These are phyloP conservation scores for Calycopis cecrops DNA, from an alignment of 1,140 invertebrate species.

Conservation along the genomic window DNA sequence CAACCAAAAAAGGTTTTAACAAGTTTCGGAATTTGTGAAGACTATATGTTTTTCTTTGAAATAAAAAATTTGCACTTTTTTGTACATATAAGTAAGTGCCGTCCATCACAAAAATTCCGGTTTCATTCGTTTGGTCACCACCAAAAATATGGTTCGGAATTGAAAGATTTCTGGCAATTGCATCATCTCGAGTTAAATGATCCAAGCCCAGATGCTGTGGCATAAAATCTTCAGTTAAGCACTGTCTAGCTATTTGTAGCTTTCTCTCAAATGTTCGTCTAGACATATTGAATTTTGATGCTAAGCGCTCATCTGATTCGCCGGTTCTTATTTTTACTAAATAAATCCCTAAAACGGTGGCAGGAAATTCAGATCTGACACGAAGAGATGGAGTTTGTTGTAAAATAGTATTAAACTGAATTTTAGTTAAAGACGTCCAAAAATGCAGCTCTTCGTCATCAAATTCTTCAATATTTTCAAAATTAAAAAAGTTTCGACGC, in stretches of 20 bases:
- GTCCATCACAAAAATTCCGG: neutral
- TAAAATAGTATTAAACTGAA: constrained; percentile 8
- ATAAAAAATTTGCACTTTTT: constrained; percentile 1
- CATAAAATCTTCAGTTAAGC: constrained; percentile 2
- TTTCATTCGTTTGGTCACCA: neutral
- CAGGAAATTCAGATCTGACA: neutral
- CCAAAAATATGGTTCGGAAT: neutral
- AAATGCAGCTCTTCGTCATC: constrained; percentile 9
- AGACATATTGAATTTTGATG: neutral
- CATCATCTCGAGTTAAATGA: constrained; percentile 1
- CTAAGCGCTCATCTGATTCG: neutral
- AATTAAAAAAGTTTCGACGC: neutral
- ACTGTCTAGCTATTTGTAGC: constrained; percentile 6
- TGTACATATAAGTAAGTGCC: constrained; percentile 3
- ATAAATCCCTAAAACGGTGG: neutral
- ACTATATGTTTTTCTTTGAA: no score
- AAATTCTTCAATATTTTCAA: neutral
- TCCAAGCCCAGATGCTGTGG: constrained; percentile 4
- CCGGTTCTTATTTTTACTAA: constrained; percentile 11
- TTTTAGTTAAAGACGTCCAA: constrained; percentile 7
- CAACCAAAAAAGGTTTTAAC: constrained; percentile 23
- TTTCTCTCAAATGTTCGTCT: constrained; percentile 15
- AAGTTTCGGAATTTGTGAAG: no score
- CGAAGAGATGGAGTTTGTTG: constrained; percentile 6
- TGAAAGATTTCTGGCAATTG: neutral